Percentiles rank a stretch among this genome's conserved stretches.
Evolutionary conservation across 2,797 vertebrate species (phyloP).

Genomic region (Enteromius unitaeniatus): DNA sequence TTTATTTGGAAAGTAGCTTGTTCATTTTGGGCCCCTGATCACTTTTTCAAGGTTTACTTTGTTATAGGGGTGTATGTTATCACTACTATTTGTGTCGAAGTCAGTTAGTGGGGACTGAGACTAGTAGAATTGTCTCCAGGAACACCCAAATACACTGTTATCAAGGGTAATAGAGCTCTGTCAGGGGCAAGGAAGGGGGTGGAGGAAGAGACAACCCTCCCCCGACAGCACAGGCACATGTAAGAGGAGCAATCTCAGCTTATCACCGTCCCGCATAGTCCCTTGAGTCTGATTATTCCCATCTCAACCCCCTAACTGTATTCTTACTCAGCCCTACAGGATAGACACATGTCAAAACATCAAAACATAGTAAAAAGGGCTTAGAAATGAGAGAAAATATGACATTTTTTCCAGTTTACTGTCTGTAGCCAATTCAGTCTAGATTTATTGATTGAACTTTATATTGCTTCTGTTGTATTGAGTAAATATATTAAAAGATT

Average conservation of each 20-base stretch:
- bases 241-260: constrained; percentile 30
- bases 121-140: not conserved
- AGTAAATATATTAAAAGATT: constrained; percentile 44
- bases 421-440: not conserved
- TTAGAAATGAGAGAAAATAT: constrained; percentile 1
- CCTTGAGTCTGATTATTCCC: constrained; percentile 36
- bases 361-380: not conserved
- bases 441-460: constrained; percentile 26
- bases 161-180: constrained; percentile 29
- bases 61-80: not conserved
- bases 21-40: not conserved
- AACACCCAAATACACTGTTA: constrained; percentile 20
- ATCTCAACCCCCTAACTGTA: constrained; percentile 51
- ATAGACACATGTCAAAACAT: constrained; percentile 8
- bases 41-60: not conserved
- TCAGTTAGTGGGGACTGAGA: not conserved
- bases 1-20: not conserved
- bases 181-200: constrained; percentile 4
- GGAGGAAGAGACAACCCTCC: constrained; percentile 32
- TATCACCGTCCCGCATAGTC: constrained; percentile 39
- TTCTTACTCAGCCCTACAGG: constrained; percentile 22
- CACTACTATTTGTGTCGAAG: not conserved
- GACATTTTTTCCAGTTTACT: not conserved
- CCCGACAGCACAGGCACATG: constrained; percentile 13
- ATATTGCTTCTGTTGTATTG: constrained; percentile 24